Percentiles rank a stretch among this genome's conserved stretches.
These are phyloP conservation scores for Labroides dimidiatus DNA, from an alignment of 2,797 vertebrate species.

Conservation along the genomic window DNA sequence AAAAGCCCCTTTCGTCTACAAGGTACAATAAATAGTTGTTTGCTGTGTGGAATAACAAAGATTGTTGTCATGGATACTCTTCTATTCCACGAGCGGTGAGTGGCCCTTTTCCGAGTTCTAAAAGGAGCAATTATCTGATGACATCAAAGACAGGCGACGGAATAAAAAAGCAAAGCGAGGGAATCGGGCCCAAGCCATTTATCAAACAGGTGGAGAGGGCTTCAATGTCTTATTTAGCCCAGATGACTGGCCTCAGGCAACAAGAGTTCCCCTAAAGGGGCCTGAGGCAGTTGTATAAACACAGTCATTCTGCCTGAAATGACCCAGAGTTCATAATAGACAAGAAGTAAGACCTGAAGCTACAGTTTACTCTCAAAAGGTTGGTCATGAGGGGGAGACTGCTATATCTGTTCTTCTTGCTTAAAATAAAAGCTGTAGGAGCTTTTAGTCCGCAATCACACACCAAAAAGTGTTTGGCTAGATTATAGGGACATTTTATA, in stretches of 20 bases:
- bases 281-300: slow-evolving; percentile 33
- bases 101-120: slow-evolving; percentile 77
- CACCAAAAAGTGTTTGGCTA: neutral
- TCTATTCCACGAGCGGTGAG: slow-evolving; percentile 61
- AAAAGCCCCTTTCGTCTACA: slow-evolving; percentile 55
- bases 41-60: slow-evolving; percentile 74
- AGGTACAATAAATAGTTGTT: slow-evolving; percentile 75
- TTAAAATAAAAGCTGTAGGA: neutral
- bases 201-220: slow-evolving; percentile 66
- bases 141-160: slow-evolving; percentile 81
- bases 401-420: slow-evolving; percentile 5
- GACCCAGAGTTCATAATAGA: slow-evolving; percentile 32
- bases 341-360: slow-evolving; percentile 17
- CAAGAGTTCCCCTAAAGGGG: slow-evolving; percentile 27
- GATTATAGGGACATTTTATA: too few species aligned
- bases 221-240: slow-evolving; percentile 47
- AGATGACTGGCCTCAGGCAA: slow-evolving; percentile 44
- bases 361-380: slow-evolving; percentile 16
- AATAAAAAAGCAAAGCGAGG: slow-evolving; percentile 71
- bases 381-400: neutral
- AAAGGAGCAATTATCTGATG: slow-evolving; percentile 86
- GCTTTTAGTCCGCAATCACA: slow-evolving; percentile 17
- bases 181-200: slow-evolving; percentile 66
- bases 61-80: slow-evolving; percentile 79
- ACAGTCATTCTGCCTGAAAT: slow-evolving; percentile 40